A percentile compares a stretch with the other conserved stretches of the same genome.
Conservation (phyloP, 2,888 invertebrate genomes). For the Glyphotaelius pellucidus region DNA sequence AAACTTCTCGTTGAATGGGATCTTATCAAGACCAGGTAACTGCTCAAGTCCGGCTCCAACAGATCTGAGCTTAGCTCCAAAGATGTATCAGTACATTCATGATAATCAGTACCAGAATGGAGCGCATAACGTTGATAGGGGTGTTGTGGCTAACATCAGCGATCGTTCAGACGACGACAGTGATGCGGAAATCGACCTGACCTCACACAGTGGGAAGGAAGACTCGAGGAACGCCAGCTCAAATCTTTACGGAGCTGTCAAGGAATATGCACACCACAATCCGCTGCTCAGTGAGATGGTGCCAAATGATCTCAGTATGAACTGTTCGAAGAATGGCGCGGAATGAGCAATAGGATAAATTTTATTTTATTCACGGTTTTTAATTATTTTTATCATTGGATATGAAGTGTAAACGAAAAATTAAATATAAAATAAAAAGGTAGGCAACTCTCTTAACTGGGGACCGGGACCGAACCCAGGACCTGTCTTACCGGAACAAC, state of each 20-base stretch:
- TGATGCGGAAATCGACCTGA: constrained; percentile 76
- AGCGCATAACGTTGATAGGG: not conserved
- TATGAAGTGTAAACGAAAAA: too few relatives aligned
- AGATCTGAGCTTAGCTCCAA: constrained; percentile 72
- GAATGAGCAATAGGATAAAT: constrained; percentile 24
- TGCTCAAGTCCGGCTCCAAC: constrained; percentile 73
- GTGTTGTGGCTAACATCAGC: constrained; percentile 5
- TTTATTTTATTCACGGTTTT: too few relatives aligned
- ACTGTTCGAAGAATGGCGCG: constrained; percentile 53
- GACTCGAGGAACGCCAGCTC: constrained; percentile 74
- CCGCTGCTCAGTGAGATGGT: constrained; percentile 75
- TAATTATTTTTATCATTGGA: too few relatives aligned
- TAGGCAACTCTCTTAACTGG: too few relatives aligned
- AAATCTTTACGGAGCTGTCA: constrained; percentile 72
- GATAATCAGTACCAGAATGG: constrained; percentile 71
- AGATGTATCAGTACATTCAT: constrained; percentile 70
- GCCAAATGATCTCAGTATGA: constrained; percentile 75
- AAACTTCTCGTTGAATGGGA: constrained; percentile 62
- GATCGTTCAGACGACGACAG: constrained; percentile 74
- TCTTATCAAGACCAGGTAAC: constrained; percentile 69
- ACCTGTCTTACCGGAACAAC: too few relatives aligned
- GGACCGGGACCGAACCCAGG: too few relatives aligned
- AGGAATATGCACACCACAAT: constrained; percentile 72
- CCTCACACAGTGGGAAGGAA: constrained; percentile 75
- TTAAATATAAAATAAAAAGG: too few relatives aligned